These are phyloP conservation scores for Galeopsomyia nigrocyanea DNA, from an alignment of 2,888 invertebrate genomes.

Conservation along the genomic window DNA sequence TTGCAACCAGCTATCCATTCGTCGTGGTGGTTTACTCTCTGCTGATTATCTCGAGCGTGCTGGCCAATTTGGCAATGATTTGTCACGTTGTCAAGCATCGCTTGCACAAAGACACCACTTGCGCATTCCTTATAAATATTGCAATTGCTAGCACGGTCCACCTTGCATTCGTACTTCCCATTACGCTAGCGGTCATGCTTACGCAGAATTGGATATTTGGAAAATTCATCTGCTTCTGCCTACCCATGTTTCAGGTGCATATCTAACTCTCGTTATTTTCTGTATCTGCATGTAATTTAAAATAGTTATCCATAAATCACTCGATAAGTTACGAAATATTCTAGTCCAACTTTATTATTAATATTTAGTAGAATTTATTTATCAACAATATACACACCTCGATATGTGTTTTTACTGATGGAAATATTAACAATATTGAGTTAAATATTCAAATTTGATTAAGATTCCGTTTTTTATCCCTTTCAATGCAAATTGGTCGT, in stretches of 20 bases:
- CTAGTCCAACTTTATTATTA: too few relatives aligned
- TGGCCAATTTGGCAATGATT: slow-evolving; percentile 74
- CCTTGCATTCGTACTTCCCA: slow-evolving; percentile 77
- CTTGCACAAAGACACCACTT: slow-evolving; percentile 76
- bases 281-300: too few relatives aligned
- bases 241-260: slow-evolving; percentile 81
- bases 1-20: slow-evolving; percentile 73
- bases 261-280: too few relatives aligned
- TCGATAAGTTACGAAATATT: too few relatives aligned
- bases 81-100: slow-evolving; percentile 71
- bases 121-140: slow-evolving; percentile 77
- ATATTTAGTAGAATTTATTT: too few relatives aligned
- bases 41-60: slow-evolving; percentile 72
- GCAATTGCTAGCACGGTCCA: slow-evolving; percentile 78
- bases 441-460: too few relatives aligned
- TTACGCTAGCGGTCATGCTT: slow-evolving; percentile 77
- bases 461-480: too few relatives aligned
- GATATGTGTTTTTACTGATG: too few relatives aligned
- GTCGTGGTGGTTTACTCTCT: slow-evolving; percentile 76
- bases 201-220: slow-evolving; percentile 83
- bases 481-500: too few relatives aligned
- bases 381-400: too few relatives aligned
- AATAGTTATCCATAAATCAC: too few relatives aligned
- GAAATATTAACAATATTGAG: too few relatives aligned
- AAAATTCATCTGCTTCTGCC: slow-evolving; percentile 78